Percentiles rank a stretch among this genome's conserved stretches.
Evolutionary conservation across 2,888 invertebrate genomes (phyloP).

Genomic region (Danaus chrysippus): DNA sequence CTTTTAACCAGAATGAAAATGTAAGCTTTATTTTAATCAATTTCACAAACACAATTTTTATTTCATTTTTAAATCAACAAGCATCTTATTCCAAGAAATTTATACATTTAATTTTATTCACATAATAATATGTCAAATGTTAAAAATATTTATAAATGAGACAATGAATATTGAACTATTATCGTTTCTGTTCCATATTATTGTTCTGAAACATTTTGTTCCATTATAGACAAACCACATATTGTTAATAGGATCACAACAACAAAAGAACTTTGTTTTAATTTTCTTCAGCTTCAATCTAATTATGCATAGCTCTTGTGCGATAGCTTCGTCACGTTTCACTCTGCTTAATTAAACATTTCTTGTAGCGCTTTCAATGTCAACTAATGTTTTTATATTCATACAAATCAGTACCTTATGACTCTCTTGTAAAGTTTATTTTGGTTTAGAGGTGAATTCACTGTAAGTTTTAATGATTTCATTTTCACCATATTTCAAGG

Average conservation of each 20-base stretch:
- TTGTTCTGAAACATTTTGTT: background rate
- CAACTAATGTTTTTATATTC: constrained; percentile 19
- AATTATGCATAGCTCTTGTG: constrained; percentile 45
- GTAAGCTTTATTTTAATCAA: background rate
- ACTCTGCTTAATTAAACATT: constrained; percentile 63
- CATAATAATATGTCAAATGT: too few species aligned
- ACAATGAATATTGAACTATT: background rate
- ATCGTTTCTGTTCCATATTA: background rate
- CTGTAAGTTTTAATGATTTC: constrained; percentile 34
- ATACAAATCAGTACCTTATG: constrained; percentile 19
- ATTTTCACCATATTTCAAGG: constrained; percentile 30
- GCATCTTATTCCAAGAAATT: too few species aligned
- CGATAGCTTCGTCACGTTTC: constrained; percentile 55
- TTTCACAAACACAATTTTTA: background rate
- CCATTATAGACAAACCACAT: background rate
- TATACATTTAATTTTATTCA: too few species aligned
- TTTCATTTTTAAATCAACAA: too few species aligned
- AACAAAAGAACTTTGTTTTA: constrained; percentile 31
- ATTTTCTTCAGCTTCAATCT: constrained; percentile 46
- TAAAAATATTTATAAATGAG: background rate
- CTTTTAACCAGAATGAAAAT: background rate
- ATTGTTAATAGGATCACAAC: background rate
- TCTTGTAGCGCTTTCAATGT: constrained; percentile 42
- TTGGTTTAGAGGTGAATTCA: constrained; percentile 13
- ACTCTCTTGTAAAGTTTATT: constrained; percentile 18